Percentiles rank a stretch among this genome's conserved stretches.
These are phyloP conservation scores for Epicauta chinensis DNA, from an alignment of 1,140 invertebrate species.

Conservation along the genomic window DNA sequence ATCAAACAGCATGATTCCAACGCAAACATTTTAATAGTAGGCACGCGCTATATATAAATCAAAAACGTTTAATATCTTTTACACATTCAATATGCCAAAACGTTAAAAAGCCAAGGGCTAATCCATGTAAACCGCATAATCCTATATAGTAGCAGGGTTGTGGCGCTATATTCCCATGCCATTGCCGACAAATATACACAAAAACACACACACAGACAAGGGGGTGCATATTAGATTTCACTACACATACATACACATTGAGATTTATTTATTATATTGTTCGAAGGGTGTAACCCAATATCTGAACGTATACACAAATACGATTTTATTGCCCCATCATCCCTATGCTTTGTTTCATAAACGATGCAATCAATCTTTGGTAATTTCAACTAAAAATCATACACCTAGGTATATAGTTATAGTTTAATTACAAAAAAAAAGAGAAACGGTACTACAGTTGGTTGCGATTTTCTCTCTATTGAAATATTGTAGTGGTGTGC, in stretches of 20 bases:
- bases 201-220: neutral
- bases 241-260: too few relatives aligned
- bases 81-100: conserved; percentile 37
- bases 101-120: conserved; percentile 34
- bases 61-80: conserved; percentile 39
- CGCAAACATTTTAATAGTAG: conserved; percentile 37
- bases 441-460: too few relatives aligned
- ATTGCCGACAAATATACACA: neutral
- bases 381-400: too few relatives aligned
- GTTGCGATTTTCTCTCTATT: too few relatives aligned
- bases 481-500: too few relatives aligned
- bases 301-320: conserved; percentile 34
- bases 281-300: conserved; percentile 38
- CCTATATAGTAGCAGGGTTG: conserved; percentile 16
- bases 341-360: too few relatives aligned
- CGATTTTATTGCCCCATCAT: conserved; percentile 31
- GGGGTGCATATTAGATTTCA: conserved; percentile 41
- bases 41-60: conserved; percentile 36
- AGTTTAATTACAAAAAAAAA: too few relatives aligned
- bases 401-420: too few relatives aligned
- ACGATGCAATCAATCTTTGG: too few relatives aligned
- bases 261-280: conserved; percentile 38
- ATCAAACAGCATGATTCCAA: conserved; percentile 37
- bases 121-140: conserved; percentile 39
- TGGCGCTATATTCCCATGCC: conserved; percentile 22